Percentiles rank a stretch among this genome's conserved stretches.
These are phyloP conservation scores for Pseudanteris insignis DNA, from an alignment of 2,888 invertebrate genomes.

Conservation along the genomic window DNA sequence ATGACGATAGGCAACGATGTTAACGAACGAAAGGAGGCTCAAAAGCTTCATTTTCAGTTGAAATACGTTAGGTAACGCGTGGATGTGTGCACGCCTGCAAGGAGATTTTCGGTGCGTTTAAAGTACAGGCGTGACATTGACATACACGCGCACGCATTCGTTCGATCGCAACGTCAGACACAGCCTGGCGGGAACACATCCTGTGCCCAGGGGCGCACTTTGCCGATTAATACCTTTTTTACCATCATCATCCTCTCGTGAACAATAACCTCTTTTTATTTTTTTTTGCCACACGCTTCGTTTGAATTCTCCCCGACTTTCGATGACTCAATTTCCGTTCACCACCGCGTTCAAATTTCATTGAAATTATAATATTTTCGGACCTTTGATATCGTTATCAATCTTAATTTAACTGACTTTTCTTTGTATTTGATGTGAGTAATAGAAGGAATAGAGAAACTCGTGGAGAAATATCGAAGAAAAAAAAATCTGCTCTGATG, in stretches of 20 bases:
- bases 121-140: slow-evolving; percentile 32
- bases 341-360: not conserved
- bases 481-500: no score
- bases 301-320: not conserved
- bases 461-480: no score
- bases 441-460: no score
- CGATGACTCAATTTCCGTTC: slow-evolving; percentile 7
- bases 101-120: slow-evolving; percentile 12
- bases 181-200: slow-evolving; percentile 40
- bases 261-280: slow-evolving; percentile 16
- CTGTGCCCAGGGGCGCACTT: slow-evolving; percentile 40
- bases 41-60: no score
- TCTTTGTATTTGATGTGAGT: no score
- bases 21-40: no score
- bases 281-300: not conserved
- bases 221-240: slow-evolving; percentile 25
- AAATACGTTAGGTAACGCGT: no score
- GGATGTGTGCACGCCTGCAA: no score
- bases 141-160: slow-evolving; percentile 24
- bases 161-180: slow-evolving; percentile 28
- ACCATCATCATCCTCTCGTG: slow-evolving; percentile 19
- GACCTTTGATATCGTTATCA: no score
- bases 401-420: no score
- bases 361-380: no score
- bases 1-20: no score